phyloP scores from a whole-genome alignment of 2,888 invertebrate species.

The Unio delphinus region DNA sequence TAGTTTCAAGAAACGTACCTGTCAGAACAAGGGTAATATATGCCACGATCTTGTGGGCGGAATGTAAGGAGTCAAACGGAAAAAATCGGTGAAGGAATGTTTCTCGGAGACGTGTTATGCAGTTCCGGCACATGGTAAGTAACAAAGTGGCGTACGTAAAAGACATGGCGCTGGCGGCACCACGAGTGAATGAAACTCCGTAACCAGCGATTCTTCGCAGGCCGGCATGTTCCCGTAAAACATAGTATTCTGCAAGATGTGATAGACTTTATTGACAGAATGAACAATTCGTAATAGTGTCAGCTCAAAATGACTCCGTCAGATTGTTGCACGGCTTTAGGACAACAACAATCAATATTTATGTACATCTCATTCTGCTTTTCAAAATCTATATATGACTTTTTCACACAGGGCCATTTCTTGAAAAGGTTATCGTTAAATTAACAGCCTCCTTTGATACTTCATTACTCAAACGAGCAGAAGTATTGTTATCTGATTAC shows the following conservation, averaged over 20 bases:
- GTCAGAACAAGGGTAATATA: constrained; percentile 76
- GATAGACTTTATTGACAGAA: constrained; percentile 20
- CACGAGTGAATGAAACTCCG: constrained; percentile 77
- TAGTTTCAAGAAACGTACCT: constrained; percentile 59
- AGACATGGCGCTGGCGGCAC: constrained; percentile 79
- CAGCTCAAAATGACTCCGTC: too few relatives aligned
- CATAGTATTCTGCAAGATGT: constrained; percentile 73
- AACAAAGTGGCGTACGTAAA: constrained; percentile 76
- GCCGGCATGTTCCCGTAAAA: constrained; percentile 77
- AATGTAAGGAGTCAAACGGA: constrained; percentile 77
- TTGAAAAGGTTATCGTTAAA: too few relatives aligned
- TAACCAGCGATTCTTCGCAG: constrained; percentile 76
- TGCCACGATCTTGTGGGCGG: constrained; percentile 77
- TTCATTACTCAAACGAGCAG: too few relatives aligned
- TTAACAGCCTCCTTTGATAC: too few relatives aligned
- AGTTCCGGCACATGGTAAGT: constrained; percentile 78
- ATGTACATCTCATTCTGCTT: too few relatives aligned
- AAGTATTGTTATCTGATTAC: too few relatives aligned
- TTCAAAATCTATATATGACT: too few relatives aligned
- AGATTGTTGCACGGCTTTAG: too few relatives aligned
- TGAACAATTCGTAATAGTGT: too few relatives aligned
- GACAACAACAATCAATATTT: constrained; percentile 43
- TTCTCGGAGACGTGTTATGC: constrained; percentile 75
- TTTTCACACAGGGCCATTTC: too few relatives aligned
- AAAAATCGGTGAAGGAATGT: constrained; percentile 76